Evolutionary conservation across 2,113 vertebrate species (phyloP).

Genomic region (Phylloscopus trochilus): DNA sequence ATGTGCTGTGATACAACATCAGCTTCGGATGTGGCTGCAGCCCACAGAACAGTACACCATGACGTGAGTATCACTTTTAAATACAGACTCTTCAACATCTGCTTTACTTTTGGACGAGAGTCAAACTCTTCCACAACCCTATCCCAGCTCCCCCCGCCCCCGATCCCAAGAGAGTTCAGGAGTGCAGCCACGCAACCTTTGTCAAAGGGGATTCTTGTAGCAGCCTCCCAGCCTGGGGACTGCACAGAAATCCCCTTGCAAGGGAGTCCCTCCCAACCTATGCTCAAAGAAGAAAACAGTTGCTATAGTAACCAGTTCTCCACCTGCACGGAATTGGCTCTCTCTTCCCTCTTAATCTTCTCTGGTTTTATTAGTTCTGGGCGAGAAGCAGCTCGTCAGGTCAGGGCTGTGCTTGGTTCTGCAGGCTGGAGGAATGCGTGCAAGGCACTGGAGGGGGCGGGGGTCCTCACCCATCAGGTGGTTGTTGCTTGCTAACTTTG

Average conservation of each 20-base stretch:
- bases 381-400: neutral
- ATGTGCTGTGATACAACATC: neutral
- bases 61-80: neutral
- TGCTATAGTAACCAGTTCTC: conserved; percentile 37
- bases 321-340: neutral
- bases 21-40: neutral
- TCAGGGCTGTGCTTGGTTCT: neutral
- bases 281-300: conserved; percentile 38
- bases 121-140: neutral
- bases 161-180: neutral
- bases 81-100: neutral
- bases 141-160: neutral
- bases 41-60: neutral
- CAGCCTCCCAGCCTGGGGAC: neutral
- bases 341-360: neutral
- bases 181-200: neutral
- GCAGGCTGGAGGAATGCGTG: neutral
- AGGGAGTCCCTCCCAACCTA: neutral
- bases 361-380: neutral
- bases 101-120: neutral
- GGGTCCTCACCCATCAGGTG: neutral
- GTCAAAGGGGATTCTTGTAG: neutral
- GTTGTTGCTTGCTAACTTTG: neutral
- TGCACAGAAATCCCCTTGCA: neutral
- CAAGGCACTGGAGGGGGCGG: neutral